Base-by-base conservation (phyloP, 2,113 vertebrate species). In the Trochalopteron elliotii region DNA sequence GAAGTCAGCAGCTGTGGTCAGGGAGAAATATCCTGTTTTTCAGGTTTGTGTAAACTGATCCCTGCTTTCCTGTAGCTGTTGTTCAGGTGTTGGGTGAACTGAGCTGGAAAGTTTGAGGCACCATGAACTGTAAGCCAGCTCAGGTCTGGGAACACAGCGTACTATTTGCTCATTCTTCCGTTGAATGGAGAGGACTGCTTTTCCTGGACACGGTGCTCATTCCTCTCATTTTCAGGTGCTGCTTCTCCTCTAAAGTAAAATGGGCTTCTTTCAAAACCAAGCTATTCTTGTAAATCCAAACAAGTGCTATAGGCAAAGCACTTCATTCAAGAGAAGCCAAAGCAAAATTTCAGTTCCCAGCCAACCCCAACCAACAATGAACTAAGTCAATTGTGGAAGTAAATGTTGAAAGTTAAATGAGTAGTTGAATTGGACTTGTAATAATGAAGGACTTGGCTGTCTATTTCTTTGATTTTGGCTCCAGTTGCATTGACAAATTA, bases 311-410 rank as follows among this genome's bases (percentile, higher is more conserved):
- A 86, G 40, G 14, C 8, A 11, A 91, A 71, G 18, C 17, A 45
- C 31, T 83, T 61, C 2, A 2, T 31, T 72, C 24, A 20, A 49
- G 35, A 76, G 28, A 65, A 50, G 14, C 39, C 17, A 22, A 45
- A 89, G 30, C 25, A 81, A 47, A 74, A 68, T 33, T 72, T 69
- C 40, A 53, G 4, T 23, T 35, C 6, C 39, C 12, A 5, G 6
- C 8, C 2, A 3, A 17, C 1, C 1, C 3, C 1, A 0, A 20
- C 10, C 24, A 33, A 7, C 7, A 7, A 33, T 47, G 10, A 9
- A 17, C 24, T 37, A 49, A 61, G 18, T 71, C 63, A 71, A 14
- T 40, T 79, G 23, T 69, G 31, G 14, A 82, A 83, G 16, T 69
- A 56, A 64, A 49, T 30, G 8, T 12, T 61, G 31, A 91, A 82